Percentiles rank a stretch among this genome's conserved stretches.
These are phyloP conservation scores for Chaenodraco wilsoni DNA, from an alignment of 2,797 vertebrate genomes.

Conservation along the genomic window DNA sequence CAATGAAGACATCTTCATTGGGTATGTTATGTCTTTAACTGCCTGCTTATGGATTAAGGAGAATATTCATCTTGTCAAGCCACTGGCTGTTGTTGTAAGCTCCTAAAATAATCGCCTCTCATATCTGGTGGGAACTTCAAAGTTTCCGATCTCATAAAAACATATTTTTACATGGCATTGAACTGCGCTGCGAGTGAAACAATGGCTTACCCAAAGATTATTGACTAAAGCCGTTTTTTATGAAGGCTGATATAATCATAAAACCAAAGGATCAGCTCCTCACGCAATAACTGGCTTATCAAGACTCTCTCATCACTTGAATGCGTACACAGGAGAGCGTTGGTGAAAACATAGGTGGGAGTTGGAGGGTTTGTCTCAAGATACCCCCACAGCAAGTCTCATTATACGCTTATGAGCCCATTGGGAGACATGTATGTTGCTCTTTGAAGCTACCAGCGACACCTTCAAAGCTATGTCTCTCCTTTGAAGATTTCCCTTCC, in stretches of 20 bases:
- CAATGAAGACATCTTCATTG: conserved; percentile 24
- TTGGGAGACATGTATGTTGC: conserved; percentile 65
- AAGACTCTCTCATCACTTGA: conserved; percentile 26
- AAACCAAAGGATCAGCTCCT: conserved; percentile 29
- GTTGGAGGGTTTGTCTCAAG: conserved; percentile 46
- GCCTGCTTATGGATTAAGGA: conserved; percentile 36
- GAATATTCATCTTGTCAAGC: conserved; percentile 36
- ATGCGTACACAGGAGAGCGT: conserved; percentile 14
- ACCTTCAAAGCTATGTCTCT: conserved; percentile 81
- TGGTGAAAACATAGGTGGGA: conserved; percentile 39
- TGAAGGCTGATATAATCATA: conserved; percentile 49
- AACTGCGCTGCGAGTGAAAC: conserved; percentile 30
- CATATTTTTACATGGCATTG: conserved; percentile 29
- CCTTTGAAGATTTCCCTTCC: conserved; percentile 79
- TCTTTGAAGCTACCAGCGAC: conserved; percentile 81
- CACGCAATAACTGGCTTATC: conserved; percentile 29
- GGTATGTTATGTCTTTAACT: conserved; percentile 16
- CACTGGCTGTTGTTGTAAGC: conserved; percentile 52
- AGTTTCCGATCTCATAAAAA: conserved; percentile 30
- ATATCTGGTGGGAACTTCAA: conserved; percentile 39
- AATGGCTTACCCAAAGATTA: conserved; percentile 30
- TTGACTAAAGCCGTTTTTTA: conserved; percentile 37
- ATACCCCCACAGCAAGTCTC: conserved; percentile 40
- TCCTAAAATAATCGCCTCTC: conserved; percentile 16
- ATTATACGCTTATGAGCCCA: conserved; percentile 62